Base-by-base conservation (phyloP, 2,888 invertebrate species). In the Ametastegia equiseti region DNA sequence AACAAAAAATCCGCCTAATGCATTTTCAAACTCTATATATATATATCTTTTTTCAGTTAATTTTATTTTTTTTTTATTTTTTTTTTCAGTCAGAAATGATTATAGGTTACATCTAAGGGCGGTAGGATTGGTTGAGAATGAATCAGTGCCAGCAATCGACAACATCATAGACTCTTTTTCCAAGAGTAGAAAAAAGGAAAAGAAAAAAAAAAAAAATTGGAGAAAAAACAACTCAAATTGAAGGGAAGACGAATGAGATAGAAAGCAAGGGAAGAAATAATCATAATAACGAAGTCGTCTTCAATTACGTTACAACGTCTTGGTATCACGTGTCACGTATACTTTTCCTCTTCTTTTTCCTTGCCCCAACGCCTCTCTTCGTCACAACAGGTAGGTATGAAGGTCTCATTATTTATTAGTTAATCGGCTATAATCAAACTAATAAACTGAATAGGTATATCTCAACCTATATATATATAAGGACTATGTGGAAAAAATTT, bases 281-380 rank as follows among this genome's bases (percentile, higher is more conserved):
- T 27, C 19, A 60, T 60, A 30, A 27, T 30, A 60, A 60, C 13
- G 27, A 27, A 60, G 60, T 27, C n/a, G 67, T 39, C 67, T 67
- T 67, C 67, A 67, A 67, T 67, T 67, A 65, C 65, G 36, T 19
- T 36, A 67, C 39, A 63, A 63, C 63, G 63, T n/a, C 36, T 63
- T 63, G 15, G 33, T 36, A 63, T 63, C 63, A 63, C 63, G 63
- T 63, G 63, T 33, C 33, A 63, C 63, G 63, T 63, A 63, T 54
- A 23, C 23, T 2, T 42, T 42, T 54, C 54, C 54, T 54, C 6
- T 19, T 19, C 50, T 50, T 19, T 19, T 2, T 50, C n/a, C n/a
- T n/a, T n/a, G n/a, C n/a, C n/a, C n/a, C n/a, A n/a, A n/a, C n/a
- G n/a, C n/a, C n/a, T n/a, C n/a, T 42, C 42, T 6, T 42, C 9